Evolutionary conservation across 2,113 vertebrate genomes (phyloP).

Genomic region (Apteryx mantelli): DNA sequence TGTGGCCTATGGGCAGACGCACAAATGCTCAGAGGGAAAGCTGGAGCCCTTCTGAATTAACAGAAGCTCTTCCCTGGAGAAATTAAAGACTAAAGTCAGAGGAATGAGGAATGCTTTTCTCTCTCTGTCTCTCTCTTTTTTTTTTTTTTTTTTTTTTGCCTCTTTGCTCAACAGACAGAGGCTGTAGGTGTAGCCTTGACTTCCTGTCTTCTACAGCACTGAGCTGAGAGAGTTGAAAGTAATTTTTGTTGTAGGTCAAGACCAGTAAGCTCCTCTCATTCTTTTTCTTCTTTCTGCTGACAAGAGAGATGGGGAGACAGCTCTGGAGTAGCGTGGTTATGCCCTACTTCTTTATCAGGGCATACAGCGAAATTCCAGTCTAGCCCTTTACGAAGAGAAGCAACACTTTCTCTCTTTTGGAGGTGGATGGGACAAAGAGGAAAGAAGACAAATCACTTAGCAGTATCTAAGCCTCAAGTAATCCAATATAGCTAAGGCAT

Average conservation of each 20-base stretch:
- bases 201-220: neutral
- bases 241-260: neutral
- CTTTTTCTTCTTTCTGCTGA: neutral
- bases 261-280: accelerated
- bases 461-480: neutral
- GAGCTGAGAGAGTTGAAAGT: neutral
- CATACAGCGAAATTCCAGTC: accelerated
- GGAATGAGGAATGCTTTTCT: neutral
- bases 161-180: neutral
- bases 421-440: neutral
- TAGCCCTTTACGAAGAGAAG: neutral
- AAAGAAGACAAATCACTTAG: neutral
- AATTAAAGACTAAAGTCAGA: neutral
- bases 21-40: neutral
- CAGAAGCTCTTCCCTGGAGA: neutral
- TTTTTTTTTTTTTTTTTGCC: neutral
- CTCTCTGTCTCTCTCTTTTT: too few relatives aligned
- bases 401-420: neutral
- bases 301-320: neutral
- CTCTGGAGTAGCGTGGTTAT: neutral
- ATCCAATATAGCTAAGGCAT: neutral
- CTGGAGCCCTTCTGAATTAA: neutral
- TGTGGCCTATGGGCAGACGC: neutral
- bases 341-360: neutral
- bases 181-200: neutral